Evolutionary conservation across 2,113 vertebrate genomes (phyloP).

Genomic region (Passer domesticus): DNA sequence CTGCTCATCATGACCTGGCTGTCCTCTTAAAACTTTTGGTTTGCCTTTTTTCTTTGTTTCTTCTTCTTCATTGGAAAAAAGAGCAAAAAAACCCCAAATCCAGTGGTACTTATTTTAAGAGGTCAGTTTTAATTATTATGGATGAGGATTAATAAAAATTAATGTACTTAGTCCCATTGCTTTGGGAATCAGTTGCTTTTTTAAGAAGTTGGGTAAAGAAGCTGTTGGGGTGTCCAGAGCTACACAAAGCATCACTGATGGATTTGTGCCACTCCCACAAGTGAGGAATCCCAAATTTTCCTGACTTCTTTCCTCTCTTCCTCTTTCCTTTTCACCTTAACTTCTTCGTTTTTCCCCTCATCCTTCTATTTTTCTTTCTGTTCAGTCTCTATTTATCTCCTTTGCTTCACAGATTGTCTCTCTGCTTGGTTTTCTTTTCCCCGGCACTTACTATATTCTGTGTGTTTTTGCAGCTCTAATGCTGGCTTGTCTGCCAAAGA

Average conservation of each 20-base stretch:
- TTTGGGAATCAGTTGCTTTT: neutral
- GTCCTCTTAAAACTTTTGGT: neutral
- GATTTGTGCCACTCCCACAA: neutral
- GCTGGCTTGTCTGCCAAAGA: conserved; percentile 61
- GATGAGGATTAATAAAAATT: neutral
- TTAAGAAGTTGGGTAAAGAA: neutral
- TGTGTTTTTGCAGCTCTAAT: conserved; percentile 47
- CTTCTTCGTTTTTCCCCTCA: neutral
- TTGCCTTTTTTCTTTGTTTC: neutral
- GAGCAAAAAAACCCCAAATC: neutral
- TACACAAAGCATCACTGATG: rapidly evolving
- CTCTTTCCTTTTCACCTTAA: neutral
- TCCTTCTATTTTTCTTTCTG: neutral
- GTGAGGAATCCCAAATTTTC: neutral
- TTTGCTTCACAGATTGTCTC: conserved; percentile 49
- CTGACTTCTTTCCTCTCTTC: neutral
- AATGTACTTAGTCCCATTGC: neutral
- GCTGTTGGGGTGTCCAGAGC: neutral
- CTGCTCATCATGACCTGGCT: neutral
- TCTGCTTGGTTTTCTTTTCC: conserved; percentile 58
- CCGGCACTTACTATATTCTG: conserved; percentile 6
- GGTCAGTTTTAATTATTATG: neutral
- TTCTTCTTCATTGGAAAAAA: neutral
- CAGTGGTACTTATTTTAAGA: neutral
- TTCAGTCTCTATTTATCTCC: conserved; percentile 49